Conservation (phyloP, 1,140 invertebrate genomes). For the Leptinotarsa undecemlineata region DNA sequence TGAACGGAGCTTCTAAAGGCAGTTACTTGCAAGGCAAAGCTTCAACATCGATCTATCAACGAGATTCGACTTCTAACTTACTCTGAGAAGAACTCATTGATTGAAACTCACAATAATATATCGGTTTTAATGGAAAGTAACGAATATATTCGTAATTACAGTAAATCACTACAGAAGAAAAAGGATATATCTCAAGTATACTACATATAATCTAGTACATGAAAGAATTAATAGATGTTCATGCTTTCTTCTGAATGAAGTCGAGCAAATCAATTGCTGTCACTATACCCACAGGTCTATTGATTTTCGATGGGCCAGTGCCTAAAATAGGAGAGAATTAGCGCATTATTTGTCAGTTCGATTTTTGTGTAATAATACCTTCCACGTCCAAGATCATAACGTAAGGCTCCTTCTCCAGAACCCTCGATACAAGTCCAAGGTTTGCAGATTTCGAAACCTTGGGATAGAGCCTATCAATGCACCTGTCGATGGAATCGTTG, state of each 20-base stretch:
- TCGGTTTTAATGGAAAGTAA: no score
- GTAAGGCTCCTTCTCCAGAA: conserved; percentile 80
- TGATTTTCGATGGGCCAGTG: conserved; percentile 12
- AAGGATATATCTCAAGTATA: no score
- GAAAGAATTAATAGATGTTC: no score
- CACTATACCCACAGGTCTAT: conserved; percentile 39
- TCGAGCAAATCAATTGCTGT: conserved; percentile 36
- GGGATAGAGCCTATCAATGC: conserved; percentile 74
- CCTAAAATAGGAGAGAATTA: not conserved
- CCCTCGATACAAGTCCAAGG: conserved; percentile 73
- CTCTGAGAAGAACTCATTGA: no score
- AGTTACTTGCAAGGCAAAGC: no score
- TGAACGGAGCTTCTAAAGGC: no score
- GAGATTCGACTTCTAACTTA: no score
- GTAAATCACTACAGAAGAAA: no score
- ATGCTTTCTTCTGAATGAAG: conserved; percentile 10
- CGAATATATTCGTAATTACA: no score
- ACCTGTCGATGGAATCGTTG: conserved; percentile 67
- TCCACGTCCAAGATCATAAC: conserved; percentile 65
- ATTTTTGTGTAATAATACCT: conserved; percentile 32
- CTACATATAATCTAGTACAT: no score
- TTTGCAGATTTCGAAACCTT: conserved; percentile 68
- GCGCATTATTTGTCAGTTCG: not conserved
- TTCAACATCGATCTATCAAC: no score
- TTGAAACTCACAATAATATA: no score